These are phyloP conservation scores for Nomada hirtipes DNA, from an alignment of 2,888 invertebrate species.

Conservation along the genomic window DNA sequence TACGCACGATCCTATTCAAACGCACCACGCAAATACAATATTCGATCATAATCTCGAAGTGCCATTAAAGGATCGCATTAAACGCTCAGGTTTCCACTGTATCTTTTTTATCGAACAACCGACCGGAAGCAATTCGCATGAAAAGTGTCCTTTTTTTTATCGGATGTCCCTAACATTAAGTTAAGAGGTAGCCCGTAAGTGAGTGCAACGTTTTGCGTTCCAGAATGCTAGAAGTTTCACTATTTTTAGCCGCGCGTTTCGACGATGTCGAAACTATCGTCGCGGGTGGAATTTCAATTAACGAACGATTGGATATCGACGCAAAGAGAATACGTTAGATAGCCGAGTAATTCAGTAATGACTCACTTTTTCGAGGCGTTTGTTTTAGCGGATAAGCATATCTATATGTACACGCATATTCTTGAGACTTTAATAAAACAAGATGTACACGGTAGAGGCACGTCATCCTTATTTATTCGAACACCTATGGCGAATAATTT, in stretches of 20 bases:
- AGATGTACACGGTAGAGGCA: constrained; percentile 4
- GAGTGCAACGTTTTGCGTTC: not conserved
- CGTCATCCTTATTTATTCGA: not conserved
- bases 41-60: constrained; percentile 57
- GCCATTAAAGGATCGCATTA: constrained; percentile 62
- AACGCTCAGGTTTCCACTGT: constrained; percentile 50
- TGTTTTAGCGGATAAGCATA: constrained; percentile 39
- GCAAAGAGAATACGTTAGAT: not conserved
- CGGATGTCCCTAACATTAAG: constrained; percentile 19
- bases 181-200: not conserved
- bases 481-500: too few species aligned
- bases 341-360: not conserved
- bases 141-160: constrained; percentile 53
- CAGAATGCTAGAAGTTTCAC: not conserved
- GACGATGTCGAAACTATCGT: not conserved
- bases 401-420: constrained; percentile 54
- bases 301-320: not conserved
- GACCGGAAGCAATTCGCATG: constrained; percentile 14
- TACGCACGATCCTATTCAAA: constrained; percentile 1
- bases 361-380: constrained; percentile 31
- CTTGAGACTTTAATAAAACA: constrained; percentile 64
- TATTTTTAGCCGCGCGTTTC: not conserved
- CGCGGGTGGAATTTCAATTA: not conserved
- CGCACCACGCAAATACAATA: constrained; percentile 18
- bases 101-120: constrained; percentile 49